Evolutionary conservation across 2,888 invertebrate genomes (phyloP), one percentile per base, ranked within the genome.

Genomic region (Euphydryas editha): DNA sequence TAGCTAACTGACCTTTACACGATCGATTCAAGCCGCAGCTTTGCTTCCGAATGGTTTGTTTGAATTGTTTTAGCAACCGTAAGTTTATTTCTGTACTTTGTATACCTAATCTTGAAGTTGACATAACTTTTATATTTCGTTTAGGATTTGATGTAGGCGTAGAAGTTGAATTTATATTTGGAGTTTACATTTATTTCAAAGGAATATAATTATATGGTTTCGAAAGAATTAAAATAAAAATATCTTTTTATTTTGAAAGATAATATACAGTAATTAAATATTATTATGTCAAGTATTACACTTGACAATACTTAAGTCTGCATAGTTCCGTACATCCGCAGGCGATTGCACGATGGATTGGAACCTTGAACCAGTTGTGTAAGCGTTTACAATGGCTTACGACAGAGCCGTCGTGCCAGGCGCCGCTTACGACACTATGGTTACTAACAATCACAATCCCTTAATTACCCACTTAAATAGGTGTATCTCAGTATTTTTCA

Each of bases 351-450:
- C 85, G 84, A 81, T 78, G 82, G 84, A 83, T 78, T 76, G 79
- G 82, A 90, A 90, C 92, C 92, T 92, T 92, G 92, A 91, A 90
- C 91, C 90, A 92, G 79, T 92, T 92, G 92, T 85, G 91, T 89
- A 91, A 92, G 86, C 83, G 78, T 78, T 81, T 81, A 90, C 90
- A 90, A 90, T 91, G 83, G 87, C 85, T 92, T 92, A 87, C 92
- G 86, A 89, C 88, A 92, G 84, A 80, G 75, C 76, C 72, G 75
- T 78, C 76, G 85, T 84, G 87, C 88, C 86, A 83, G 86, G 83
- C 88, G 81, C 84, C 77, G 81, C 80, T 91, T 92, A 82, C 92
- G 77, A 90, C 87, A 92, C 77, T 68, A 17, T 56, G 67, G 59
- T 51, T 59, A 62, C 72, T 76, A 72, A 74, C 78, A 79, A 80